Conservation (phyloP, 2,888 invertebrate species). For the Xestia ashworthii region DNA sequence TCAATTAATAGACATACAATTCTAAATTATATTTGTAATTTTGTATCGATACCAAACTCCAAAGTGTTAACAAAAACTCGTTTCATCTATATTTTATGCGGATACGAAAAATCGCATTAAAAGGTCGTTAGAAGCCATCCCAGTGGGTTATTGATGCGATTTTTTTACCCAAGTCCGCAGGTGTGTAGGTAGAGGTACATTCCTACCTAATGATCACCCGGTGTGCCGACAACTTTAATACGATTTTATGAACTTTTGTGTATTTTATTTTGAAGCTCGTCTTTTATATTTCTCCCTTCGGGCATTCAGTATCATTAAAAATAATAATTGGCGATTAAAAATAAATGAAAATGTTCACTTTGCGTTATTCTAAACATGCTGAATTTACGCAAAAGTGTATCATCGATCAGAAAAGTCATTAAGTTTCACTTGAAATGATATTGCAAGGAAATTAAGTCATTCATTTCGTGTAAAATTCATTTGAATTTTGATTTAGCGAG, state of each 20-base stretch:
- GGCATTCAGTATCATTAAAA: background rate
- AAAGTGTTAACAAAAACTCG: slow-evolving; percentile 23
- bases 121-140: slow-evolving; percentile 57
- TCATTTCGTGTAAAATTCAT: slow-evolving; percentile 35
- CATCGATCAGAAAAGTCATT: slow-evolving; percentile 1
- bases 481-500: slow-evolving; percentile 48
- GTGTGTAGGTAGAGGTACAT: background rate
- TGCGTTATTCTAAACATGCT: background rate
- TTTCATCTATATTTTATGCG: slow-evolving; percentile 37
- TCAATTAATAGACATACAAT: no score
- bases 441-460: slow-evolving; percentile 39
- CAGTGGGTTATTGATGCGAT: slow-evolving; percentile 54
- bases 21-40: background rate
- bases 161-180: slow-evolving; percentile 51
- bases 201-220: slow-evolving; percentile 44
- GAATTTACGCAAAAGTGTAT: slow-evolving; percentile 6
- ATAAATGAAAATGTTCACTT: background rate
- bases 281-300: background rate
- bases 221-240: slow-evolving; percentile 32
- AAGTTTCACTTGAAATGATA: slow-evolving; percentile 27
- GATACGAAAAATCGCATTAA: slow-evolving; percentile 59
- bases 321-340: slow-evolving; percentile 4
- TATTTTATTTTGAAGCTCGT: slow-evolving; percentile 12
- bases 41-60: background rate
- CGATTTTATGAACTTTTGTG: background rate